A percentile compares a stretch with the other conserved stretches of the same genome.
phyloP scores from a whole-genome alignment of 2,113 vertebrate species.

The Thamnophis sirtalis region DNA sequence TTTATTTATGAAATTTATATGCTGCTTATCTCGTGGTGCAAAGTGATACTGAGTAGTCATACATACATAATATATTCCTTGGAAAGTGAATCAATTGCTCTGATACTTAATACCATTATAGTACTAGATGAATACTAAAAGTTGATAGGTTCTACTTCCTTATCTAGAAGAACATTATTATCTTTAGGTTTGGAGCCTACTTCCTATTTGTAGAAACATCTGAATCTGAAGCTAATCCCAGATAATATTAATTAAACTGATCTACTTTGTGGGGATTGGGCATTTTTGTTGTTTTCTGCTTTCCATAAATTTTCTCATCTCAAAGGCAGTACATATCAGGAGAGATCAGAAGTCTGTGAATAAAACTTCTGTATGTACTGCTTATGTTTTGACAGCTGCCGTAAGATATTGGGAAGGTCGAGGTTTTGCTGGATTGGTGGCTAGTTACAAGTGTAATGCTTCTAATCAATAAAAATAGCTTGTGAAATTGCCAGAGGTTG shows the following conservation, averaged over 20 bases:
- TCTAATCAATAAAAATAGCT: conserved; percentile 11
- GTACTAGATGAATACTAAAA: background rate
- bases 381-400: conserved; percentile 49
- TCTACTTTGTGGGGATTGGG: background rate
- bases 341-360: background rate
- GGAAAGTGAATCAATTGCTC: background rate
- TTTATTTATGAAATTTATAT: background rate
- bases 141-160: background rate
- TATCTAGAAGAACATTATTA: background rate
- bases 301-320: background rate
- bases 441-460: background rate
- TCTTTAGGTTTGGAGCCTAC: background rate
- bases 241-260: background rate
- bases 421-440: background rate
- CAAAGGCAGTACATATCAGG: background rate
- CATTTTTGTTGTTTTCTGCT: background rate
- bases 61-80: background rate
- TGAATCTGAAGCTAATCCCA: background rate
- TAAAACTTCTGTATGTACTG: background rate
- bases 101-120: background rate
- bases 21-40: background rate
- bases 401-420: conserved; percentile 17
- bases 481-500: conserved; percentile 12
- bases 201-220: background rate
- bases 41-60: background rate